Evolutionary conservation across 2,888 invertebrate genomes (phyloP).

Genomic region (Sarcophaga subvicina): DNA sequence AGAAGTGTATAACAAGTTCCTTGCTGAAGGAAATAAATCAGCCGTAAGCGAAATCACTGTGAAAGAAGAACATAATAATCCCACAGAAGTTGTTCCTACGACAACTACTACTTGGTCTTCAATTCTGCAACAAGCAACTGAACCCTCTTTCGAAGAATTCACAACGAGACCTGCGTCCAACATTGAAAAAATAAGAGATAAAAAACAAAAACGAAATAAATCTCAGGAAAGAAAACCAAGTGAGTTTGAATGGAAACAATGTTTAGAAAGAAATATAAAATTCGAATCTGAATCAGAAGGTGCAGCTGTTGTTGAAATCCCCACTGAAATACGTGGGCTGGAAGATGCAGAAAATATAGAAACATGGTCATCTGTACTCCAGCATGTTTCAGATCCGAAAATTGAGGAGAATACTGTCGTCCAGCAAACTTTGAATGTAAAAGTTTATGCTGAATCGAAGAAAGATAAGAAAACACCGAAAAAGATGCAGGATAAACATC

Average conservation of each 20-base stretch:
- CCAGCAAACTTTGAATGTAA: background rate
- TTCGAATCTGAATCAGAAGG: background rate
- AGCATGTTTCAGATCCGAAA: conserved; percentile 46
- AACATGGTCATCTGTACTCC: conserved; percentile 56
- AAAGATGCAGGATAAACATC: background rate
- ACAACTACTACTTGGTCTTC: conserved; percentile 49
- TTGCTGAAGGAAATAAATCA: background rate
- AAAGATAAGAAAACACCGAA: conserved; percentile 14
- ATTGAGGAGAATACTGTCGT: background rate
- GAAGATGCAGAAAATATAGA: conserved; percentile 6
- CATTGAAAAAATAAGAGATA: conserved; percentile 36
- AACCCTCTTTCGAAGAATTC: conserved; percentile 19
- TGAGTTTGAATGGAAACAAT: background rate
- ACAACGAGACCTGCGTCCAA: background rate
- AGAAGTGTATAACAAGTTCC: background rate
- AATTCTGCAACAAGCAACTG: conserved; percentile 53
- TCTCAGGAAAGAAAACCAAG: conserved; percentile 10
- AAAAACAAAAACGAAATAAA: conserved; percentile 20
- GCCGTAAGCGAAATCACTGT: background rate
- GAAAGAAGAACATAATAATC: background rate
- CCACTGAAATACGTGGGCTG: background rate
- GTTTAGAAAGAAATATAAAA: background rate
- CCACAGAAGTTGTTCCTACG: conserved; percentile 8
- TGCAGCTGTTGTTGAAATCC: background rate
- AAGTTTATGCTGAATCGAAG: background rate